These are phyloP conservation scores for Octodon degus DNA, from an alignment of 2,113 vertebrate genomes.

Conservation along the genomic window DNA sequence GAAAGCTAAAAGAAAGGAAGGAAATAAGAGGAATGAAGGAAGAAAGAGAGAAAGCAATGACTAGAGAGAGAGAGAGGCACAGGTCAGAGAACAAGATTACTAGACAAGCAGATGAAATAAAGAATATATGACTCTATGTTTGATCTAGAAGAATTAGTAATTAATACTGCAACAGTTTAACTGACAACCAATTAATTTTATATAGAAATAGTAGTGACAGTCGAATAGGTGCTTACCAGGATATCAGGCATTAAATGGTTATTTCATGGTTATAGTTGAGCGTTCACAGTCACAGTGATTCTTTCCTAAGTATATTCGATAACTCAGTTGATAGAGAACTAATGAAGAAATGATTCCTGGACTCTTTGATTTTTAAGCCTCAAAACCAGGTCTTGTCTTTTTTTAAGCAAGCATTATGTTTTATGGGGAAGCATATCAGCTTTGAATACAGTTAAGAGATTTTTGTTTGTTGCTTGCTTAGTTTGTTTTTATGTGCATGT, in stretches of 20 bases:
- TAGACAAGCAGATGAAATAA: background rate
- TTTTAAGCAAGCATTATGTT: background rate
- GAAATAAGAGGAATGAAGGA: background rate
- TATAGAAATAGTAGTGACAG: background rate
- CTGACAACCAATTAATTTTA: background rate
- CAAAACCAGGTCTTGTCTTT: background rate
- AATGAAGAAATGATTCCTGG: background rate
- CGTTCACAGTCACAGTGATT: background rate
- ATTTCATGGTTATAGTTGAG: background rate
- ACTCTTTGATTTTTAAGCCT: background rate
- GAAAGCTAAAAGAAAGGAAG: background rate
- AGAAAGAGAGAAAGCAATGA: background rate
- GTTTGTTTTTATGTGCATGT: background rate
- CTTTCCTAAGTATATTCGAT: background rate
- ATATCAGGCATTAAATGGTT: background rate
- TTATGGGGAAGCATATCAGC: background rate
- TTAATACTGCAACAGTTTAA: too few species aligned
- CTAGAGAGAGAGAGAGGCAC: background rate
- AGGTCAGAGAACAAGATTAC: background rate
- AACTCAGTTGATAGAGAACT: background rate
- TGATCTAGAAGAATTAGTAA: background rate
- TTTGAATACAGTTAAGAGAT: background rate
- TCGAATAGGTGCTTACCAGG: background rate
- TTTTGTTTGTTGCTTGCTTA: background rate
- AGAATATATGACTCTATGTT: background rate